Base-by-base conservation (phyloP, 1,140 invertebrate species). In the Elymnias hypermnestra region DNA sequence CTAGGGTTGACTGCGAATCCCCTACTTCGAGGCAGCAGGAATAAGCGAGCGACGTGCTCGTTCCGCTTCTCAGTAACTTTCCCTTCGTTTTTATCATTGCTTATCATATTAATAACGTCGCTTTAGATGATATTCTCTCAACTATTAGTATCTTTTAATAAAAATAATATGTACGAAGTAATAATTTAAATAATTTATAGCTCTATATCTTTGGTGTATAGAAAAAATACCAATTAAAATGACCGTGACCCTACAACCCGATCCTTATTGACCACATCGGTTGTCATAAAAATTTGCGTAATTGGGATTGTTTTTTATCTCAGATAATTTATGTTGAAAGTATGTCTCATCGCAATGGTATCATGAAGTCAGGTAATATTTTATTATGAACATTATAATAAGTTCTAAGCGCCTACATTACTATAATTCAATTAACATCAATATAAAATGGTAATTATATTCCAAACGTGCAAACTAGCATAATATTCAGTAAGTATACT, bases 171-270 rank as follows among this genome's bases (percentile, higher is more conserved):
- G n/a, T n/a, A 26, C 5, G 10, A 26, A 26, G 8, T 9, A n/a
- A 7, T 26, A 9, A 26, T 2, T 22, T 6, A 6, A 62, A 28
- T 28, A 29, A 50, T 53, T 50, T 47, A 57, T 52, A 52, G 49
- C 53, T 57, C 10, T 12, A 9, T n/a, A 2, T 17, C 12, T 42
- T 31, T 55, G 21, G 8, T 8, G 23, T 40, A 15, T 35, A 43
- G 28, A 40, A 31, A 49, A 62, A 40, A 55, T 51, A 60, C 45
- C 51, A 72, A 77, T 79, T 69, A 71, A 54, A 53, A 47, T 47
- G 69, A 40, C 69, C 69, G 46, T 79, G 76, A 78, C 78, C 78
- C 50, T 56, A 51, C 59, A 63, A 55, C 54, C 61, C 66, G 63
- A 63, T 64, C 63, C 63, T 67, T 63, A 68, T 75, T 73, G 69